Base-by-base conservation (phyloP, 1,140 invertebrate species). In the Archegozetes longisetosus region DNA sequence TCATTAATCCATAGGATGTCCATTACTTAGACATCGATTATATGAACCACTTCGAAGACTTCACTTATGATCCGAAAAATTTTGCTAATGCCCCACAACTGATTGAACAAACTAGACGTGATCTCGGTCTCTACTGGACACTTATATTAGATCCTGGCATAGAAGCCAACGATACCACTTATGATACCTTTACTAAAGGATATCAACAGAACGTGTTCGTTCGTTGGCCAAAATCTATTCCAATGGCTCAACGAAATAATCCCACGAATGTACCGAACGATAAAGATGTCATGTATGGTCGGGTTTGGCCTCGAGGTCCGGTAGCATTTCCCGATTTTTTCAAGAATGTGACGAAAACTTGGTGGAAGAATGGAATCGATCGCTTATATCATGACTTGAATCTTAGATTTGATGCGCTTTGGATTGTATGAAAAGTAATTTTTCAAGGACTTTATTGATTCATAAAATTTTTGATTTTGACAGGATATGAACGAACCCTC, bases 21-120 rank as follows among this genome's bases (percentile, higher is more conserved):
- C 86, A 90, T 71, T 91, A 87, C 84, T 88, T 87, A 66, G 88
- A 92, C 72, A 80, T 93, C 61, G 89, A 94, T 73, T 92, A 93
- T 68, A 93, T 93, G 88, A 74, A 84, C n/a, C 77, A 81, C 52
- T 77, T 76, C 56, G 88, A 86, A 68, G 86, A 89, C 72, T 94
- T 94, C 69, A 91, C 87, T 0, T 81, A 55, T 46, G 53, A 55
- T 25, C 53, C 23, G 17, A 29, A 55, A 55, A 55, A 55, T 26
- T 55, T 55, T 46, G 9, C 6, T 9, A n/a, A 28, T 9, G 12
- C 28, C 9, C 53, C 53, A 46, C 20, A 20, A 17, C 24, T 55
- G 53, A 23, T 55, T 55, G 22, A 55, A 6, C 6, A 55, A 55
- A 55, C 53, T 23, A 28, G 24, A 23, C 23, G 28, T 29, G 53